These are phyloP conservation scores for Octodon degus DNA, from an alignment of 2,113 vertebrate species.

Conservation along the genomic window DNA sequence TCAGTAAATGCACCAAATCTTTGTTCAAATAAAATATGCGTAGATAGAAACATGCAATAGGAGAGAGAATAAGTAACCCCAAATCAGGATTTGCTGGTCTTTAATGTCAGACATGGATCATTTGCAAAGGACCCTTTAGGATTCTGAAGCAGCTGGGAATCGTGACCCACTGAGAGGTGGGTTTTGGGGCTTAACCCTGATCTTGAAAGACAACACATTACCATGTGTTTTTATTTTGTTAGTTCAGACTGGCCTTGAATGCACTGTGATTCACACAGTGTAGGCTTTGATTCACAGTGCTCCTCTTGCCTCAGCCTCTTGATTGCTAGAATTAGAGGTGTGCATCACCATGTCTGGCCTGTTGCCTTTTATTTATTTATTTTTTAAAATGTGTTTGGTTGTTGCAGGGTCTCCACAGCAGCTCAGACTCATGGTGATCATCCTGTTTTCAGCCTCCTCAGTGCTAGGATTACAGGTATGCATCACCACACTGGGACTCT, in stretches of 20 bases:
- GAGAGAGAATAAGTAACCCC: neutral
- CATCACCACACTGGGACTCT: no score
- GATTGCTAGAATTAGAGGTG: neutral
- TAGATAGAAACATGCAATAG: neutral
- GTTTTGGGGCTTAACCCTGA: neutral
- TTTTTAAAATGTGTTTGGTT: no score
- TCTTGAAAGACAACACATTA: neutral
- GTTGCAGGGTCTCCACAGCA: no score
- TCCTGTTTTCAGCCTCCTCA: neutral
- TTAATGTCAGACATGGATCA: neutral
- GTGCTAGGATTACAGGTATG: neutral
- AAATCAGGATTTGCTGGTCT: neutral
- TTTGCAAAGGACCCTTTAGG: neutral
- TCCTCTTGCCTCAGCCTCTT: neutral
- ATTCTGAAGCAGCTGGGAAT: neutral
- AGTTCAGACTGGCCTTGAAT: neutral
- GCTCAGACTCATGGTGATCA: no score
- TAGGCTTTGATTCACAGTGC: neutral
- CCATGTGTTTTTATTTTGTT: neutral
- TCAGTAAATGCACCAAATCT: neutral
- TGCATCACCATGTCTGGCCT: no score
- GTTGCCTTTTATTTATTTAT: no score
- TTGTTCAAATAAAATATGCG: neutral
- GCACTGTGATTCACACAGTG: neutral
- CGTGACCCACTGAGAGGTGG: no score